A percentile compares a stretch with the other conserved stretches of the same genome.
Conservation (phyloP, 2,113 vertebrate species). For the Heteronetta atricapilla region DNA sequence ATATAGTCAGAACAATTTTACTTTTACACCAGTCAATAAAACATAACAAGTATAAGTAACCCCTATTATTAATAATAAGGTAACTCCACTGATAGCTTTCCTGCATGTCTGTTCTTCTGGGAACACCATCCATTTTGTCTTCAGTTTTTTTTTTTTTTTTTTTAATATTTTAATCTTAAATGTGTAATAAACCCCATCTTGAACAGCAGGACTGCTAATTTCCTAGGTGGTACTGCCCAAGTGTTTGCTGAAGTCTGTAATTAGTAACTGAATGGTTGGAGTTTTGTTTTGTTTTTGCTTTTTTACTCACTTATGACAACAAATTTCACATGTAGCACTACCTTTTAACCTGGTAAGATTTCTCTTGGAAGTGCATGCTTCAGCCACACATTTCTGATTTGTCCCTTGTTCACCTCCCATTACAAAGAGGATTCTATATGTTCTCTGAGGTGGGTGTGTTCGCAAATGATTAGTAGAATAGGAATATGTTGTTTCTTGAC, state of each 20-base stretch:
- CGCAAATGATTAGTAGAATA: not conserved
- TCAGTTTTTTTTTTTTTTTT: too few species aligned
- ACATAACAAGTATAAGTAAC: not conserved
- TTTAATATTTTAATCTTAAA: not conserved
- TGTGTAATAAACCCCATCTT: not conserved
- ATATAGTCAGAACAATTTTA: not conserved
- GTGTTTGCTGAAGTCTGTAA: not conserved
- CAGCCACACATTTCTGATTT: not conserved
- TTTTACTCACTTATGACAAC: not conserved
- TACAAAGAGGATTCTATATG: not conserved
- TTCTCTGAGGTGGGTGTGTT: not conserved
- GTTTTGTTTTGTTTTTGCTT: not conserved
- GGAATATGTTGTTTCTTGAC: constrained; percentile 11
- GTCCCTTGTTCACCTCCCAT: not conserved
- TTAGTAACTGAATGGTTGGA: not conserved
- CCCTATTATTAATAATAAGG: not conserved
- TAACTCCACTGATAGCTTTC: not conserved
- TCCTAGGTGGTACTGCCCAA: rapidly evolving
- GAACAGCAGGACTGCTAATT: not conserved
- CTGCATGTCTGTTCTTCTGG: not conserved
- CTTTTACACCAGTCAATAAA: not conserved
- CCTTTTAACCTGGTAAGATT: not conserved
- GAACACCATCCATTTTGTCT: not conserved
- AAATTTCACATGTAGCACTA: not conserved
- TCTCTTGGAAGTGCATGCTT: not conserved